Percentiles rank a stretch among this genome's conserved stretches.
These are phyloP conservation scores for Caenorhabditis becei DNA, from an alignment of 2,888 invertebrate genomes.

Conservation along the genomic window DNA sequence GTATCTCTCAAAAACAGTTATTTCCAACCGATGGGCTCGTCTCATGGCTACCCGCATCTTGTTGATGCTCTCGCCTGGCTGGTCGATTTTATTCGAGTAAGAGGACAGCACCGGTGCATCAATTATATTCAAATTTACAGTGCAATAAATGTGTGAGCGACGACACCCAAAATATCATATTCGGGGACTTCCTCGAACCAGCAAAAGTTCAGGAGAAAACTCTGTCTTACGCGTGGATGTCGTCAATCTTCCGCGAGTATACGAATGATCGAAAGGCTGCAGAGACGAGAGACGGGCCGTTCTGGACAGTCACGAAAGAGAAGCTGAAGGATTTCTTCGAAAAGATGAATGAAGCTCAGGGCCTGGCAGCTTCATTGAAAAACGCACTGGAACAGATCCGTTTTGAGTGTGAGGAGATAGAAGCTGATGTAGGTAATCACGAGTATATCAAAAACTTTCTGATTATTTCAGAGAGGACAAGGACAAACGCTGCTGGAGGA, in stretches of 20 bases:
- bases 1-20: slow-evolving; percentile 32
- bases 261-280: slow-evolving; percentile 35
- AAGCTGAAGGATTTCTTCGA: slow-evolving; percentile 19
- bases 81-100: slow-evolving; percentile 32
- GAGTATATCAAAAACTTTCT: background rate
- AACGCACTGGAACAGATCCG: slow-evolving; percentile 23
- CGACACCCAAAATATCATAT: slow-evolving; percentile 27
- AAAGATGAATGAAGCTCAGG: slow-evolving; percentile 19
- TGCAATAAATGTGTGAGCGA: slow-evolving; percentile 6
- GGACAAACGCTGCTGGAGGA: slow-evolving; percentile 30
- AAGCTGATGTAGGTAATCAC: slow-evolving; percentile 28
- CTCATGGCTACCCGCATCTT: slow-evolving; percentile 50
- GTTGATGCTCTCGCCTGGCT: slow-evolving; percentile 51
- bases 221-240: slow-evolving; percentile 20
- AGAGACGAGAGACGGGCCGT: background rate
- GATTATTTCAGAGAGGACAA: slow-evolving; percentile 29
- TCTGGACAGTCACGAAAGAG: slow-evolving; percentile 1
- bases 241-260: slow-evolving; percentile 12
- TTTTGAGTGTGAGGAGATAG: slow-evolving; percentile 50
- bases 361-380: background rate
- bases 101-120: background rate
- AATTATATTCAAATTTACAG: background rate
- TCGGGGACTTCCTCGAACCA: slow-evolving; percentile 40
- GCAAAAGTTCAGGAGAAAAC: slow-evolving; percentile 13
- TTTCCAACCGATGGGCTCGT: slow-evolving; percentile 42